These are phyloP conservation scores for Tortricodes alternella DNA, from an alignment of 2,888 invertebrate genomes.

Conservation along the genomic window DNA sequence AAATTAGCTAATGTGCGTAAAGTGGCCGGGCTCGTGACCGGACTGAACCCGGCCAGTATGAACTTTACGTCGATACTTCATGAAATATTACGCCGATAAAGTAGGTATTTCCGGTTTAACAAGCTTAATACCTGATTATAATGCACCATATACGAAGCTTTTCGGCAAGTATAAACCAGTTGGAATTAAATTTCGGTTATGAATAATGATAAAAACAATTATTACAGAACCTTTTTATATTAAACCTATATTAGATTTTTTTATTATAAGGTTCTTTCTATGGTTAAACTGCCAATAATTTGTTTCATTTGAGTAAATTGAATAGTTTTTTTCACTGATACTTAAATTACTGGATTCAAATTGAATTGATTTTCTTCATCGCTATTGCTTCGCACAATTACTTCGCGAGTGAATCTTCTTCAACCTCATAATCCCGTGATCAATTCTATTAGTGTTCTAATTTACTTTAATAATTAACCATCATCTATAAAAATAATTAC, in stretches of 20 bases:
- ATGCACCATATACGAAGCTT: background rate
- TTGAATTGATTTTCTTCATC: too few species aligned
- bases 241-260: background rate
- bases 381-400: too few species aligned
- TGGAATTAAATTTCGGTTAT: background rate
- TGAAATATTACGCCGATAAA: constrained; percentile 70
- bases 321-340: too few species aligned
- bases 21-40: constrained; percentile 76
- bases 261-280: too few species aligned
- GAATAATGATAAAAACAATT: background rate
- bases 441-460: background rate
- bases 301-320: too few species aligned
- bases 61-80: constrained; percentile 63
- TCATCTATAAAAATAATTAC: constrained; percentile 17
- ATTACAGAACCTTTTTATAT: too few species aligned
- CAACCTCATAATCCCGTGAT: background rate
- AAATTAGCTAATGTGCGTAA: constrained; percentile 71
- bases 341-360: too few species aligned
- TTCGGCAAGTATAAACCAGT: background rate
- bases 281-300: too few species aligned
- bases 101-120: constrained; percentile 65
- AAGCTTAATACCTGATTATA: constrained; percentile 36
- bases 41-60: constrained; percentile 58
- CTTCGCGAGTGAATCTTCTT: too few species aligned
- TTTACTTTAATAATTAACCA: constrained; percentile 11